Evolutionary conservation across 2,113 vertebrate genomes (phyloP).

Genomic region (Equus quagga): DNA sequence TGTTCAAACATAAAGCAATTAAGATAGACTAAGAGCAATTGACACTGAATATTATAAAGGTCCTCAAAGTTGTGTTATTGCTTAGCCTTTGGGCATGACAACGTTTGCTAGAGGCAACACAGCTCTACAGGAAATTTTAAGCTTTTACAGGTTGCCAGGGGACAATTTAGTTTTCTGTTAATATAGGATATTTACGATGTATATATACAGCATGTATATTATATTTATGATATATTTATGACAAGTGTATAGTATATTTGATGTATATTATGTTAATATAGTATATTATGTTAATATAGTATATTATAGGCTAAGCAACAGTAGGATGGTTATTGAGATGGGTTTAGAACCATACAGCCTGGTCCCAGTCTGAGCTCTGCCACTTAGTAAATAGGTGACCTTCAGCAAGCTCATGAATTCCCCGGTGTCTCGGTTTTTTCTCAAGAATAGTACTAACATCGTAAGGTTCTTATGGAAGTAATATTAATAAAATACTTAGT

Average conservation of each 20-base stretch:
- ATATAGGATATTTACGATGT: background rate
- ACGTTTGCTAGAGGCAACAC: background rate
- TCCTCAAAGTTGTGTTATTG: background rate
- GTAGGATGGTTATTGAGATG: background rate
- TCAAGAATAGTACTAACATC: background rate
- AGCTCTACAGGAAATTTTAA: background rate
- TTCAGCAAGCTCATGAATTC: background rate
- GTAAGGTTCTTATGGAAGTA: background rate
- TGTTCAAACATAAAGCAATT: background rate
- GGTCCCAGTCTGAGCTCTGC: background rate
- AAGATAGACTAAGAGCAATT: background rate
- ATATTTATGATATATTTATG: background rate
- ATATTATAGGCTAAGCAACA: background rate
- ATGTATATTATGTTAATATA: background rate
- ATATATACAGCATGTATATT: background rate
- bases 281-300: background rate
- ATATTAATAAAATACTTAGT: background rate
- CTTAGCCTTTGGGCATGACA: background rate
- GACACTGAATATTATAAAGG: background rate
- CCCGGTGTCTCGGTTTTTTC: background rate
- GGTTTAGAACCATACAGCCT: background rate
- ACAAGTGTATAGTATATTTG: background rate
- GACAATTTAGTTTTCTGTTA: background rate
- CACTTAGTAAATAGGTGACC: background rate
- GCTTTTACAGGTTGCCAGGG: background rate